Evolutionary conservation across 2,888 invertebrate species (phyloP).

Genomic region (Gymnocheta viridis): DNA sequence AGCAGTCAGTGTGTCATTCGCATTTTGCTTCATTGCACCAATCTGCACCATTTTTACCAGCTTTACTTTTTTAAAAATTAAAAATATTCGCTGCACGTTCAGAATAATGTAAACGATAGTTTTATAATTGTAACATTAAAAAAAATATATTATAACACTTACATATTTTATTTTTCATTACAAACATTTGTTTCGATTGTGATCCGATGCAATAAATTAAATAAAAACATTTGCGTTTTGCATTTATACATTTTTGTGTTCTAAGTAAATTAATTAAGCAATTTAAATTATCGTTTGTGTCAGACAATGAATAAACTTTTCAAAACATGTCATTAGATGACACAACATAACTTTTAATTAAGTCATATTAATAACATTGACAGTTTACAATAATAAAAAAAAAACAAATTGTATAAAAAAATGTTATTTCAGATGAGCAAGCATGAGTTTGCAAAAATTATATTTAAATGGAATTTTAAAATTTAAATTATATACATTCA

Average conservation of each 20-base stretch:
- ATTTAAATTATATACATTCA: no score
- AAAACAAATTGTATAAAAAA: background rate
- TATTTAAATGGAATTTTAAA: background rate
- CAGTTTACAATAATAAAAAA: conserved; percentile 1
- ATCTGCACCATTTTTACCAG: no score
- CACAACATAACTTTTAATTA: conserved; percentile 39
- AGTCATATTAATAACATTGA: conserved; percentile 38
- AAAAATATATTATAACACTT: no score
- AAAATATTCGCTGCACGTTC: no score
- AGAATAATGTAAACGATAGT: no score
- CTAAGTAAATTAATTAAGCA: conserved; percentile 46
- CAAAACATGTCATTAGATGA: conserved; percentile 58
- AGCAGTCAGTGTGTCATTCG: no score
- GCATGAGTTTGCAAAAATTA: background rate
- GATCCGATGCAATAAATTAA: conserved; percentile 24
- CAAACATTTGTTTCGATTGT: conserved; percentile 24
- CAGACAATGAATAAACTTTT: conserved; percentile 46
- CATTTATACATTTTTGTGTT: conserved; percentile 17
- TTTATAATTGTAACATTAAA: no score
- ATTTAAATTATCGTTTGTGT: conserved; percentile 39
- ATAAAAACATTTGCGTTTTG: conserved; percentile 38
- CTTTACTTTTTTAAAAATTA: no score
- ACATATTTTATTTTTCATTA: background rate
- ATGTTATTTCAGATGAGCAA: background rate
- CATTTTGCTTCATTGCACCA: no score